Base-by-base conservation (phyloP, 2,797 vertebrate genomes). In the Myotis planiceps region DNA sequence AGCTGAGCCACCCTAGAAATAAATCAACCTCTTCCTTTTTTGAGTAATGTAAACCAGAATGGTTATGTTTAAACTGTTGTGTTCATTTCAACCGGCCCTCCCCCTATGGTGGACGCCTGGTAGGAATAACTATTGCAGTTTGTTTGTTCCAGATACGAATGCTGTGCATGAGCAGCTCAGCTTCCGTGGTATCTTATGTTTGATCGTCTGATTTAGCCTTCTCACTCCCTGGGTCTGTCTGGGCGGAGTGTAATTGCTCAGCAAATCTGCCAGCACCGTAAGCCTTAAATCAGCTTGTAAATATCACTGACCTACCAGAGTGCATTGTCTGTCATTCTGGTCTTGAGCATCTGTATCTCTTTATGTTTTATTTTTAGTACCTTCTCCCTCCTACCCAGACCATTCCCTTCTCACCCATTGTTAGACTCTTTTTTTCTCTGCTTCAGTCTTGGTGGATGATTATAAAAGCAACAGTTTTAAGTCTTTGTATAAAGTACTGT, bases 381-480 rank as follows among this genome's bases (percentile, higher is more conserved):
- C 53, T 86, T 86, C 42, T 76, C 23, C 19, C 27, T 81, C 84
- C 88, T 51, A 18, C 60, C 53, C 16, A 45, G 60, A 71, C 58
- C 27, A 55, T 86, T 87, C 29, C 47, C 16, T 91, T 69, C 60
- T 78, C 29, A 37, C 55, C 1, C 0, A 1, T 42, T 18, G 37
- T 72, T 49, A 74, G 16, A n/a, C 47, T 63, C 4, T 32, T 10
- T 84, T 84, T 81, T 78, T 87, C 49, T 80, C 49, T 76, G 34
- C 21, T 63, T 74, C 76, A 25, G 60, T 88, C 84, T 82, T 45
- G 21, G 60, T 69, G 47, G 34, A 75, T 91, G 68, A 91, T 91
- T 83, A 72, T 72, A 94, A 94, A 88, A 95, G 51, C 45, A 82
- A 13, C 58, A 86, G 92, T 92, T 90, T 53, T 34, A 49, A 85